phyloP scores from a whole-genome alignment of 2,888 invertebrate species.

The Chrysodeixis includens region DNA sequence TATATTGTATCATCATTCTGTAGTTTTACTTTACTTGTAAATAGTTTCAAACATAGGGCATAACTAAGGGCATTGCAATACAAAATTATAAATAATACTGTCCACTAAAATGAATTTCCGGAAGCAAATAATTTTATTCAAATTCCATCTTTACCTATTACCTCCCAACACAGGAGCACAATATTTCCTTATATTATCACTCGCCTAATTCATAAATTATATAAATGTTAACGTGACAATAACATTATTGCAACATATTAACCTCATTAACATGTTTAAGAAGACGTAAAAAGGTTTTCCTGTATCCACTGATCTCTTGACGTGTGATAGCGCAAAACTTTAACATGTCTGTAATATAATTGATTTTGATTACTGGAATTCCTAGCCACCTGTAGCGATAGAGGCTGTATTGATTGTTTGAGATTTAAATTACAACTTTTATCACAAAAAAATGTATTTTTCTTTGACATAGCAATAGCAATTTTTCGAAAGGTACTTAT shows the following conservation, averaged over 20 bases:
- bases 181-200: not conserved
- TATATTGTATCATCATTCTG: not conserved
- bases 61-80: too few relatives aligned
- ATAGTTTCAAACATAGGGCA: not conserved
- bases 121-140: not conserved
- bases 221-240: not conserved
- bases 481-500: too few relatives aligned
- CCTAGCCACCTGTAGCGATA: too few relatives aligned
- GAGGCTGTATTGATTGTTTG: not conserved
- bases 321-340: not conserved
- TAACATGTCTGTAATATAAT: not conserved
- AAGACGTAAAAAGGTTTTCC: constrained; percentile 21
- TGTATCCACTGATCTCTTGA: constrained; percentile 5
- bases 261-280: not conserved
- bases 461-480: too few relatives aligned
- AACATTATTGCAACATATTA: constrained; percentile 7
- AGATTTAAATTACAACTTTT: too few relatives aligned
- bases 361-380: too few relatives aligned
- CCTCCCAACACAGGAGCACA: not conserved
- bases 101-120: too few relatives aligned
- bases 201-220: not conserved
- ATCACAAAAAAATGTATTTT: too few relatives aligned
- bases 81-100: too few relatives aligned
- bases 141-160: not conserved
- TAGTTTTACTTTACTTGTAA: too few relatives aligned